Evolutionary conservation across 2,888 invertebrate genomes (phyloP).

Genomic region (Iphiclides podalirius): DNA sequence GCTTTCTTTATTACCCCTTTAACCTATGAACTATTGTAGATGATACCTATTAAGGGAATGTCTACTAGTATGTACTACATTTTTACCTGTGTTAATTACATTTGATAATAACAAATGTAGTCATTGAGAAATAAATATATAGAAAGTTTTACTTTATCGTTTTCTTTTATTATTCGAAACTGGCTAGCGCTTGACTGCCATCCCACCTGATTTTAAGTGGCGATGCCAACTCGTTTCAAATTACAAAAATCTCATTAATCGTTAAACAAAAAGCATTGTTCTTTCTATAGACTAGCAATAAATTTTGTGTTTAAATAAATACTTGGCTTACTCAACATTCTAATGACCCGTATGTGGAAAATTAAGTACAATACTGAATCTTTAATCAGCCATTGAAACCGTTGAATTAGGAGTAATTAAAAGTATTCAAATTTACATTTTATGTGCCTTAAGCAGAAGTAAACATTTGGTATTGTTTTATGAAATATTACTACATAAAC

Average conservation of each 20-base stretch:
- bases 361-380: conserved; percentile 13
- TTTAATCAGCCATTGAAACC: background rate
- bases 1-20: conserved; percentile 6
- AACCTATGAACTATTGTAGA: too few species aligned
- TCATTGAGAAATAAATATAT: conserved; percentile 27
- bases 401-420: background rate
- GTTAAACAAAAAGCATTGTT: too few species aligned
- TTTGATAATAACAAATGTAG: conserved; percentile 26
- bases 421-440: background rate
- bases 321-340: conserved; percentile 50
- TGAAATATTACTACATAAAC: too few species aligned
- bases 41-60: background rate
- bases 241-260: too few species aligned
- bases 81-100: conserved; percentile 17
- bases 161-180: background rate
- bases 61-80: conserved; percentile 7
- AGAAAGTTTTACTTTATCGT: conserved; percentile 18
- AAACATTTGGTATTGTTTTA: conserved; percentile 9
- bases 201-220: too few species aligned
- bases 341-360: conserved; percentile 56
- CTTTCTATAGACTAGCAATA: conserved; percentile 31
- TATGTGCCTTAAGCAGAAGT: background rate
- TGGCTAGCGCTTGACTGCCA: too few species aligned
- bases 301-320: conserved; percentile 28
- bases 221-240: too few species aligned